Base-by-base conservation (phyloP, 1,140 invertebrate species). In the Pygmarrhopalites habei region DNA sequence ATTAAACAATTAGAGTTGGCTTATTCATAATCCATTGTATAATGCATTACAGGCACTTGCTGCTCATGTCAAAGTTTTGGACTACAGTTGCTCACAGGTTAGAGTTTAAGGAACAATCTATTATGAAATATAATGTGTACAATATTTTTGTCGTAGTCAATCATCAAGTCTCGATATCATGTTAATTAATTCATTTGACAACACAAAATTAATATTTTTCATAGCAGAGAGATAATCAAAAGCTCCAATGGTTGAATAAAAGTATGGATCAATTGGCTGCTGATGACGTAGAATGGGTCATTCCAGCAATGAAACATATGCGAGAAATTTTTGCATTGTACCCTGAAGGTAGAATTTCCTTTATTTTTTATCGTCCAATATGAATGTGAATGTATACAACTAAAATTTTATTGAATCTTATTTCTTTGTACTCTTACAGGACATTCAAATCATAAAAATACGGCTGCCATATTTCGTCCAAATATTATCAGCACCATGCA, bases 61-160 rank as follows among this genome's bases (percentile, higher is more conserved):
- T 51, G 93, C 95, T 67, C 93, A 98, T 75, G 90, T 96, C 7
- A 98, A 98, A 81, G 98, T 98, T 75, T 80, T 98, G 32, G 95
- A 98, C 78, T 98, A 96, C 73, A 95, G 92, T 73, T 97, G 94
- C 78, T 95, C 92, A 52, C 84, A 85, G 77, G 82, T 82, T 71
- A 68, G 62, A 55, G n/a, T n/a, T n/a, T n/a, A n/a, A n/a, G n/a
- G n/a, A n/a, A n/a, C n/a, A n/a, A n/a, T n/a, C n/a, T 41, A 32
- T 1, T n/a, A n/a, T n/a, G n/a, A n/a, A n/a, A n/a, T n/a, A n/a
- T n/a, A n/a, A n/a, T n/a, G n/a, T n/a, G n/a, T n/a, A n/a, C n/a
- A n/a, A n/a, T n/a, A n/a, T n/a, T n/a, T n/a, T n/a, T n/a, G n/a
- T n/a, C n/a, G n/a, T n/a, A n/a, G n/a, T n/a, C n/a, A n/a, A n/a